Evolutionary conservation across 2,888 invertebrate species (phyloP), one percentile per base, ranked within the genome.

Genomic region (Aleiodes testaceus): DNA sequence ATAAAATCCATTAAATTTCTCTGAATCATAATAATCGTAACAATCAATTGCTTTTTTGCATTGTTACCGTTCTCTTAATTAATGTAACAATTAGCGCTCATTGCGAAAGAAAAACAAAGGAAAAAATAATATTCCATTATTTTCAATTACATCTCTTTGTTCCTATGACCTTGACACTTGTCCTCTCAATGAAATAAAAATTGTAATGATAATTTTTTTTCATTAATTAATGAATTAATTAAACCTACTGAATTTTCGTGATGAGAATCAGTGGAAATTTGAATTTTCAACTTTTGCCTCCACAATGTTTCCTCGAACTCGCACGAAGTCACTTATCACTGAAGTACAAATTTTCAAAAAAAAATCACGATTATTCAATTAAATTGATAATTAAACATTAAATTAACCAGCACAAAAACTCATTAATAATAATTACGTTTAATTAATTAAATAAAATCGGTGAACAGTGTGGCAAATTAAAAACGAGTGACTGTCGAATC

Each of bases 401-500:
- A 36, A 9, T 36, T 36, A 36, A 36, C 36, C 9, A 7, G 9
- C 36, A 36, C 36, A 36, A 36, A n/a, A 36, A 36, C 36, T 9
- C 9, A 22, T 12, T 6, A 7, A 47, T 20, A 1, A 65, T 47
- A 9, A 36, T 36, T 36, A 36, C 36, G 7, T 42, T 14, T 36
- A 36, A 12, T n/a, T 30, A 4, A 11, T 5, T 44, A 47, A 47
- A 44, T 59, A 45, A 20, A 47, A 6, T 47, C 53, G 26, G 12
- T 26, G 61, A 49, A 61, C 22, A 44, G 14, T 47, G 16, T 26
- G 42, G 20, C 66, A 63, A 63, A 63, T 63, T 53, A 49, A 63
- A 69, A 47, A 45, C 55, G 66, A 61, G 66, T 47, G 63, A 36
- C 47, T 50, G 74, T 63, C 61, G 66, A 70, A 55, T 55, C 69